Evolutionary conservation across 1,140 invertebrate genomes (phyloP), one percentile per base, ranked within the genome.

Genomic region (Leptopilina clavipes): DNA sequence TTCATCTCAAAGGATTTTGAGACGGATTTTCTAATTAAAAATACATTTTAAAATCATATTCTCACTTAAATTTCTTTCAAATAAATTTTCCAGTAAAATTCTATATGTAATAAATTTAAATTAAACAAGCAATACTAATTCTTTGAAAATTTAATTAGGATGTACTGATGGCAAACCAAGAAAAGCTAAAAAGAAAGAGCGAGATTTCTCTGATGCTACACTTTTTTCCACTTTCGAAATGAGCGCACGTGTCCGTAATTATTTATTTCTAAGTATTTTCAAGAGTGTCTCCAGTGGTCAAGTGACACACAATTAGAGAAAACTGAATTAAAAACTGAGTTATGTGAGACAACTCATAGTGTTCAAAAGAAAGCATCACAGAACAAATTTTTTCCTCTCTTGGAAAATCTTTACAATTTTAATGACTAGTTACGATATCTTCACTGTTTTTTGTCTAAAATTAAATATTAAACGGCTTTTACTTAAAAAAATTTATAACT

Each of bases 191-290:
- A 11, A 44, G 44, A 76, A 17, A 79, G 76, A 71, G 59, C n/a
- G 59, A n/a, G 77, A 79, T 79, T 79, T 79, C 77, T 76, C 77
- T 75, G 12, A 17, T 3, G 12, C 18, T 73, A 73, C 59, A 76
- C 71, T 31, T 65, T 78, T 71, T 70, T 19, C 70, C n/a, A n/a
- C 40, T 43, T 1, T 78, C 18, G 17, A 73, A 43, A 52, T 14
- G 10, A 14, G 43, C 48, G 12, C 19, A 25, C 19, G 70, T 10
- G 37, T 31, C 44, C 7, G 44, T 14, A 31, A 54, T 31, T 1
- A 10, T 65, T 65, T 44, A 19, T 78, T 76, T 75, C n/a, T 31
- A 52, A 17, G 14, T 17, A 52, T 52, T 52, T 52, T 17, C 6
- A 52, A 52, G 48, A 52, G 3, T n/a, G 17, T 52, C 44, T 48